These are phyloP conservation scores for Trididemnum nubilum DNA, from an alignment of 23 tunicate genomes.

Conservation along the genomic window DNA sequence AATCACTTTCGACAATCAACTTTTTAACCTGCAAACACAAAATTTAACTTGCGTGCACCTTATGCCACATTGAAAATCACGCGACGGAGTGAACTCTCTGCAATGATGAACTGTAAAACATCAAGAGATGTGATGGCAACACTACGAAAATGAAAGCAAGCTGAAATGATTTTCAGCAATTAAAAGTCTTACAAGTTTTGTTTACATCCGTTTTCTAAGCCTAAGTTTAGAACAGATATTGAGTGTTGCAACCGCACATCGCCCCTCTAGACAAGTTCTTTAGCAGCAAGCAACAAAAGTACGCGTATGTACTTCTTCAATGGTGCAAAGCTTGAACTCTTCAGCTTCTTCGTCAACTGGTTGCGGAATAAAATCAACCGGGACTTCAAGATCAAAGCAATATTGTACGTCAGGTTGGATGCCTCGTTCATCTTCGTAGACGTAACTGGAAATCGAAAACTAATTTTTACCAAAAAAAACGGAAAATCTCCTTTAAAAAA, in stretches of 20 bases:
- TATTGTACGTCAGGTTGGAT: slow-evolving; percentile 82
- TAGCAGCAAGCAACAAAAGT: no score
- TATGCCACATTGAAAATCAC: no score
- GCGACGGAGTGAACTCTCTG: no score
- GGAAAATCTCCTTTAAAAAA: not conserved
- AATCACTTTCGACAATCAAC: slow-evolving; percentile 59
- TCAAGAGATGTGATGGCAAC: no score
- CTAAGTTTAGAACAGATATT: no score
- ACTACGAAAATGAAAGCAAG: no score
- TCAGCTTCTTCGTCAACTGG: slow-evolving; percentile 89
- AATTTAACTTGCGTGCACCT: not conserved
- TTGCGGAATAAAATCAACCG: slow-evolving; percentile 70
- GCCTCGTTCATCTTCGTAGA: slow-evolving; percentile 66
- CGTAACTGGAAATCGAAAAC: slow-evolving; percentile 43
- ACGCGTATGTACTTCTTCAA: slow-evolving; percentile 76
- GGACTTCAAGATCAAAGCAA: slow-evolving; percentile 93
- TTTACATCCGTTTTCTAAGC: no score
- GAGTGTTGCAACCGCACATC: no score
- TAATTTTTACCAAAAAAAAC: not conserved
- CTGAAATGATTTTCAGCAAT: no score
- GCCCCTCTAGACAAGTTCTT: no score
- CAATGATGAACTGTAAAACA: no score
- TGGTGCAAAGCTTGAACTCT: slow-evolving; percentile 57
- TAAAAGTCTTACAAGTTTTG: no score
- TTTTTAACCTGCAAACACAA: slow-evolving; percentile 44